These are phyloP conservation scores for Diadema setosum DNA, from an alignment of 35 echinoderm and acorn worm genomes.

Conservation along the genomic window DNA sequence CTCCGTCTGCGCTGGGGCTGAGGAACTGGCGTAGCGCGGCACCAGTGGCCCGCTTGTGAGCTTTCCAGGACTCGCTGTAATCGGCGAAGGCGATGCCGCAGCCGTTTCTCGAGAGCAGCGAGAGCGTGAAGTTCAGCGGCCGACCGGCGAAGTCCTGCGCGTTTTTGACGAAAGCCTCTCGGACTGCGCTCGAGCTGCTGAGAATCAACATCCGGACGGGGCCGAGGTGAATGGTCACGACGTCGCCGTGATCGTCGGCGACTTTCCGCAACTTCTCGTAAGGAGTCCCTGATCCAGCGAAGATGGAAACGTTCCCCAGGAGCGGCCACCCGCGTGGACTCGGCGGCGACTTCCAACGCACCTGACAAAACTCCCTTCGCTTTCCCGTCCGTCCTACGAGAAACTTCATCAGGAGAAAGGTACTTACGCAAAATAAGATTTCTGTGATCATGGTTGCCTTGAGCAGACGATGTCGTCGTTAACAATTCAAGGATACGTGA, in stretches of 20 bases:
- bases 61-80: constrained; percentile 42
- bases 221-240: constrained; percentile 6
- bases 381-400: neutral
- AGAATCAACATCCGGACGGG: constrained; percentile 34
- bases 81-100: constrained; percentile 71
- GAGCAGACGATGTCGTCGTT: too few relatives aligned
- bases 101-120: constrained; percentile 51
- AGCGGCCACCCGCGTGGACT: neutral
- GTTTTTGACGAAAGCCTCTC: constrained; percentile 59
- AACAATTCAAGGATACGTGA: too few relatives aligned
- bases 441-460: constrained; percentile 34
- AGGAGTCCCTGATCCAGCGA: neutral
- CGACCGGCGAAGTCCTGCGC: constrained; percentile 61
- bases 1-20: neutral
- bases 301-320: constrained; percentile 26
- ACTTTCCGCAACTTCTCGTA: neutral
- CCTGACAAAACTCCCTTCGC: neutral
- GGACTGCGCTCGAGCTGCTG: constrained; percentile 20
- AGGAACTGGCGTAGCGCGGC: constrained; percentile 37
- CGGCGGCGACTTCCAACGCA: neutral
- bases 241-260: neutral
- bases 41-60: constrained; percentile 16
- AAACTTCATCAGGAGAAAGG: neutral
- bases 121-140: constrained; percentile 53
- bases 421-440: neutral